Conservation (phyloP, 1,140 invertebrate species). For the Habropoda laboriosa region DNA sequence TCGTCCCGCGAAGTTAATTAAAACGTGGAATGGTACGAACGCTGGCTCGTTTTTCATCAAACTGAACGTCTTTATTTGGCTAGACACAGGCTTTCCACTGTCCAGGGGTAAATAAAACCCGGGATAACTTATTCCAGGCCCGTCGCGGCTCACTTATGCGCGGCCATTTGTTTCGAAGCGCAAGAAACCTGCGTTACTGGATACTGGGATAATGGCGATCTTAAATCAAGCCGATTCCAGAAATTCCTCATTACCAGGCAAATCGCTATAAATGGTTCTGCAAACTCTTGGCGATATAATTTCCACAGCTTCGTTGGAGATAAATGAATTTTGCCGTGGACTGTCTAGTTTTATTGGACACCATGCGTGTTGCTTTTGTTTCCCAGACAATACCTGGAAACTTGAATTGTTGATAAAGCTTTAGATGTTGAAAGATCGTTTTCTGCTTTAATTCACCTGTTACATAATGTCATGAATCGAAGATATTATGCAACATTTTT, state of each 20-base stretch:
- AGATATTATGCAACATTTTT: no score
- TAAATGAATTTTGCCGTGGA: no score
- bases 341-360: no score
- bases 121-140: slow-evolving; percentile 1
- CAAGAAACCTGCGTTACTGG: slow-evolving; percentile 9
- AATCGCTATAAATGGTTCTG: background rate
- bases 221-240: slow-evolving; percentile 27
- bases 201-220: slow-evolving; percentile 4
- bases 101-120: slow-evolving; percentile 28
- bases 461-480: no score
- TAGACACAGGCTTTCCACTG: background rate
- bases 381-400: no score
- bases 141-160: background rate
- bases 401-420: no score
- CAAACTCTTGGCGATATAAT: background rate
- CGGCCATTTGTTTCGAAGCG: background rate
- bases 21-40: no score
- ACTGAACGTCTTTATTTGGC: background rate
- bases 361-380: no score
- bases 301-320: background rate
- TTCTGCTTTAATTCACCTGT: no score
- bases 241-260: slow-evolving; percentile 8
- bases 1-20: no score
- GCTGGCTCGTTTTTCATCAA: no score
- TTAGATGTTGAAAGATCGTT: no score